Base-by-base conservation (phyloP, 35 echinoderm and acorn worm species). In the Apostichopus californicus region DNA sequence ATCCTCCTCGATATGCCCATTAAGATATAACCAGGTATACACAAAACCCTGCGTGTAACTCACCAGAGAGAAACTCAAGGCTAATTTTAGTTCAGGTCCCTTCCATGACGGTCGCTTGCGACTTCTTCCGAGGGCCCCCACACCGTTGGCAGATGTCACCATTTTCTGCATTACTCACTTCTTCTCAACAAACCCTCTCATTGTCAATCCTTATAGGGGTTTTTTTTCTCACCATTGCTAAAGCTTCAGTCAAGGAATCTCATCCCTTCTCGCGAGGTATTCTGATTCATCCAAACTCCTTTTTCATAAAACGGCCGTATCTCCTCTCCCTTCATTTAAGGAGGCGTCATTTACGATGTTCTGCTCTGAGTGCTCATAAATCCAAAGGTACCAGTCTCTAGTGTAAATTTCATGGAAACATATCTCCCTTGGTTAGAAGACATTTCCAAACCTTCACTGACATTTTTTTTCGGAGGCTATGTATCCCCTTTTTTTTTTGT, bases 281-380 rank as follows among this genome's bases (percentile, higher is more conserved):
- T 11, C 64, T 68, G 64, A 68, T 68, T 68, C 64, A 68, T 68
- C 64, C 15, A 68, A 18, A 11, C 64, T 68, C 9, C 9, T 68
- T 14, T 46, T 46, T 3, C 2, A 46, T 46, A 11, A 68, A 68
- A 18, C 64, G 64, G 11, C 18, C 64, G 64, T 68, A 68, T 68
- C 64, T 68, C 18, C 5, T 46, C 34, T 46, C 34, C 64, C 1
- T 18, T 68, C 64, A 68, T 68, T 68, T 68, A 14, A 68, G 64
- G 64, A 68, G 80, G 10, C 46, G 80, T 24, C 80, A 55, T 83
- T 81, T 81, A 81, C 79, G 79, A 81, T 23, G 46, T 56, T 55
- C 80, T 6, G 52, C n/a, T 25, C 55, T 83, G 80, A 83, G 80
- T 83, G 80, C 80, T 55, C 80, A 83, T 83, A 83, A 83, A 83